Conservation (phyloP, 2,113 vertebrate genomes). For the Lycocorax pyrrhopterus region DNA sequence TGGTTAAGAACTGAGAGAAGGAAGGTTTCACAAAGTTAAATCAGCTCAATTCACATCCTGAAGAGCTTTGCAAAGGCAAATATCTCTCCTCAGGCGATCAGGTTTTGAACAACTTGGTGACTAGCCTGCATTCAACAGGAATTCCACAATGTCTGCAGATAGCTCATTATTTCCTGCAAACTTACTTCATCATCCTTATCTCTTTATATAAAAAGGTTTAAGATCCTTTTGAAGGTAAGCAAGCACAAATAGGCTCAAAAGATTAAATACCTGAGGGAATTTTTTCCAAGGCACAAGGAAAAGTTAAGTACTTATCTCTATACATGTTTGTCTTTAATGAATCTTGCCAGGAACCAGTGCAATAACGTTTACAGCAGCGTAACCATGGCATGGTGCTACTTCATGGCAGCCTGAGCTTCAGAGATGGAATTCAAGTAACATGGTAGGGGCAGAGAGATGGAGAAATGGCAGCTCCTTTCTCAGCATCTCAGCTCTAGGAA, state of each 20-base stretch:
- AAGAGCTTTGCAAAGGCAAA: neutral
- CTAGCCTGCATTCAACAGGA: neutral
- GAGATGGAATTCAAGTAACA: neutral
- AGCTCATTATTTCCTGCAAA: neutral
- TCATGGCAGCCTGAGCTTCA: neutral
- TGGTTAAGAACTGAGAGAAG: neutral
- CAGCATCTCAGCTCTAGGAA: neutral
- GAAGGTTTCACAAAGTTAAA: neutral
- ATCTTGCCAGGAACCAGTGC: neutral
- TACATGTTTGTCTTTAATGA: neutral
- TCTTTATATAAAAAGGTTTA: neutral
- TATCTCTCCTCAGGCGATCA: neutral
- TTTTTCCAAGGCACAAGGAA: neutral
- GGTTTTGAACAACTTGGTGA: neutral
- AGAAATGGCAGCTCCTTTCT: conserved; percentile 4
- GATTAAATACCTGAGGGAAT: neutral
- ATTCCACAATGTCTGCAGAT: neutral
- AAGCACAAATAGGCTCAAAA: neutral
- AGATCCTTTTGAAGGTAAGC: neutral
- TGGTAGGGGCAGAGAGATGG: neutral
- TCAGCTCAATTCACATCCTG: neutral
- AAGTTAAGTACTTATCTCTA: neutral
- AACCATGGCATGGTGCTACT: neutral
- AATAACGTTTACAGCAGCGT: neutral
- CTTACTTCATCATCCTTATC: neutral